A percentile compares a stretch with the other conserved stretches of the same genome.
Conservation (phyloP, 2,113 vertebrate genomes). For the Mesocricetus auratus region DNA sequence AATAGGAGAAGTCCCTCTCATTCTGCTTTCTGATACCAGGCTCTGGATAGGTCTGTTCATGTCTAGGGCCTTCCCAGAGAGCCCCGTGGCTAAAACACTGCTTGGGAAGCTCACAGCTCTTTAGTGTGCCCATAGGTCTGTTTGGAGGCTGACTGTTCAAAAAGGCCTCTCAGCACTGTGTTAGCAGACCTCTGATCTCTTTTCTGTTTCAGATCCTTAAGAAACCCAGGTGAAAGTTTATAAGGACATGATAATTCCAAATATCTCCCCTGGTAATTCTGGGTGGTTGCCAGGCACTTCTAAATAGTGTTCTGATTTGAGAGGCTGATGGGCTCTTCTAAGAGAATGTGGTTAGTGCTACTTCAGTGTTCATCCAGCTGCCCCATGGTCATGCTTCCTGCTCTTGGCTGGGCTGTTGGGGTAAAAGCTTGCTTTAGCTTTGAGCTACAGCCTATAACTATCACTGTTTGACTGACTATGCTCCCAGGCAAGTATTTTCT, state of each 20-base stretch:
- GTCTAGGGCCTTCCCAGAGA: not conserved
- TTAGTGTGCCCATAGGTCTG: not conserved
- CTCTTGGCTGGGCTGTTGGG: slow-evolving; percentile 38
- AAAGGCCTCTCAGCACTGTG: not conserved
- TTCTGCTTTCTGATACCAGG: not conserved
- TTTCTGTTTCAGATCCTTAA: not conserved
- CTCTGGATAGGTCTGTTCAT: not conserved
- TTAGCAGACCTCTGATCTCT: not conserved
- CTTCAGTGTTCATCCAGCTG: not conserved
- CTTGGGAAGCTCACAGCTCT: not conserved
- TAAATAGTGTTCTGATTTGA: not conserved
- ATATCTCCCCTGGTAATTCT: not conserved
- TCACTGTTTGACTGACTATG: not conserved
- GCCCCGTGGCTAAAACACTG: not conserved
- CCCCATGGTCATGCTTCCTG: slow-evolving; percentile 14
- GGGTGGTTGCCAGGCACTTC: not conserved
- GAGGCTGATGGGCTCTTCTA: not conserved
- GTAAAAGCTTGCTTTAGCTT: not conserved
- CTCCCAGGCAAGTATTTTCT: not conserved
- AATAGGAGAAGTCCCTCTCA: not conserved
- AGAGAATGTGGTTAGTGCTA: not conserved
- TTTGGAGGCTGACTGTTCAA: not conserved
- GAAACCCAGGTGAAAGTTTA: not conserved
- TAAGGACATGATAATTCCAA: not conserved
- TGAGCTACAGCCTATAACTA: slow-evolving; percentile 17